Conservation (phyloP, 35 echinoderm and acorn worm species). For the Hemicentrotus pulcherrimus region DNA sequence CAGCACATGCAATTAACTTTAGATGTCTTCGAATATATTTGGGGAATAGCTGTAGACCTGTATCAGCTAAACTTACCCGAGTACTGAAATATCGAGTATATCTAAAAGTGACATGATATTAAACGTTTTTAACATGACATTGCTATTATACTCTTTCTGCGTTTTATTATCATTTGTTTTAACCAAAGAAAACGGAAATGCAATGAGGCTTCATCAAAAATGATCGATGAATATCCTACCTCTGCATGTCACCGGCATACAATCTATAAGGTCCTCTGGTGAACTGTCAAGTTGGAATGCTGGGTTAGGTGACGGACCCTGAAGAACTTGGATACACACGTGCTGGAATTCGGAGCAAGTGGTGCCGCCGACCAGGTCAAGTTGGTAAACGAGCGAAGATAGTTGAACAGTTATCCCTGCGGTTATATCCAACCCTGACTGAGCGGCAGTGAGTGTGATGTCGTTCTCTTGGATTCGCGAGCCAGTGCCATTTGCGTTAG, state of each 20-base stretch:
- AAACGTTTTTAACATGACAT: too few relatives aligned
- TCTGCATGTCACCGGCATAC: constrained; percentile 60
- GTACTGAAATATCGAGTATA: too few relatives aligned
- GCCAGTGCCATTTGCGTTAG: neutral
- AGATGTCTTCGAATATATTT: too few relatives aligned
- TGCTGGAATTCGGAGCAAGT: constrained; percentile 60
- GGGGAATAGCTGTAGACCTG: too few relatives aligned
- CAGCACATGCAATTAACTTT: too few relatives aligned
- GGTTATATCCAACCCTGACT: constrained; percentile 21
- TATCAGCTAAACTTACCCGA: too few relatives aligned
- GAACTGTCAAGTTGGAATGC: constrained; percentile 39
- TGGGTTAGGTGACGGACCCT: constrained; percentile 33
- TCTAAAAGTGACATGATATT: too few relatives aligned
- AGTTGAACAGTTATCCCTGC: constrained; percentile 1
- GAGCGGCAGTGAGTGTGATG: constrained; percentile 1
- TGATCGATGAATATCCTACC: constrained; percentile 44
- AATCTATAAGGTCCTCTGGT: constrained; percentile 39
- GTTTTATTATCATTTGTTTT: too few relatives aligned
- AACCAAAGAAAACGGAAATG: too few relatives aligned
- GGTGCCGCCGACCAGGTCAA: neutral
- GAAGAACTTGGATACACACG: constrained; percentile 62
- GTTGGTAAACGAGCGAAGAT: neutral
- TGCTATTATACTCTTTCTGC: too few relatives aligned
- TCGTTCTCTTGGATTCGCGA: neutral
- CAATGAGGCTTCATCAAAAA: too few relatives aligned